A percentile compares a stretch with the other conserved stretches of the same genome.
These are phyloP conservation scores for Bombus consobrinus DNA, from an alignment of 1,140 invertebrate species.

Conservation along the genomic window DNA sequence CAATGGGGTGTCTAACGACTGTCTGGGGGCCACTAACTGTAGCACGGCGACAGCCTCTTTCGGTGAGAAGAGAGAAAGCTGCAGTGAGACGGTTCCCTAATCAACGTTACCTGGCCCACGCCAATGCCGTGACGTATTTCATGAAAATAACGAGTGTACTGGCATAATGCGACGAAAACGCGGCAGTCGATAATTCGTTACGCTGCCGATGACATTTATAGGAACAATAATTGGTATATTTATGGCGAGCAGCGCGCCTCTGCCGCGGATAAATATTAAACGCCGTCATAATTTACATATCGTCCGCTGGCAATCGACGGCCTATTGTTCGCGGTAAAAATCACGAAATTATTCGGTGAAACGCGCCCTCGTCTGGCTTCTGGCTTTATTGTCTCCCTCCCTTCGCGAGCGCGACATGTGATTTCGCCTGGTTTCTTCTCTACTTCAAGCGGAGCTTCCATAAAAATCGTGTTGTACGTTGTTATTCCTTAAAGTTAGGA, in stretches of 20 bases:
- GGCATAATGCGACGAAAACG: constrained; percentile 35
- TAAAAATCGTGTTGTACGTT: too few relatives aligned
- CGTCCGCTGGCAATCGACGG: constrained; percentile 3
- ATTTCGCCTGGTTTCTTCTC: not conserved
- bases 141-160: constrained; percentile 57
- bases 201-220: constrained; percentile 57
- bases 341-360: not conserved
- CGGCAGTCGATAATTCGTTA: constrained; percentile 39
- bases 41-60: constrained; percentile 7
- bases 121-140: too few relatives aligned
- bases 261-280: constrained; percentile 20
- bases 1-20: constrained; percentile 67
- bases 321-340: constrained; percentile 17
- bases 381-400: not conserved
- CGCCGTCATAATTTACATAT: constrained; percentile 23
- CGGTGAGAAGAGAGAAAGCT: too few relatives aligned
- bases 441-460: not conserved
- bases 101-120: constrained; percentile 53
- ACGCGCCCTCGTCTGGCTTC: not conserved
- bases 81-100: constrained; percentile 47
- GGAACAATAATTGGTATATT: constrained; percentile 55
- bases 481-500: not conserved
- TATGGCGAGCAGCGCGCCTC: not conserved
- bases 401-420: not conserved
- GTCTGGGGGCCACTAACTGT: constrained; percentile 57